Evolutionary conservation across 1,140 invertebrate species (phyloP).

Genomic region (Listronotus bonariensis): DNA sequence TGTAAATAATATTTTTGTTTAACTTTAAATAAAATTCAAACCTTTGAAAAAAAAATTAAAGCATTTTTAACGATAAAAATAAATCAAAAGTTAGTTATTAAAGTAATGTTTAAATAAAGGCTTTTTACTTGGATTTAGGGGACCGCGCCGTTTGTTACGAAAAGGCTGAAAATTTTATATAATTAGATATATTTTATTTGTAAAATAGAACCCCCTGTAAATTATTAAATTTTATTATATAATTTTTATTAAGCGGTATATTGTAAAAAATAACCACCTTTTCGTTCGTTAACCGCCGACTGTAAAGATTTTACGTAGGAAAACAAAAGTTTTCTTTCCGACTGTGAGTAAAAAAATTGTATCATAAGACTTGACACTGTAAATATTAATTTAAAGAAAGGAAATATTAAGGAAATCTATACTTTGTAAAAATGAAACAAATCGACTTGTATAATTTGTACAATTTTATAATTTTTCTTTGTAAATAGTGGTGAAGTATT

Average conservation of each 20-base stretch:
- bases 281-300: constrained; percentile 11
- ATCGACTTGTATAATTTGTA: constrained; percentile 37
- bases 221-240: constrained; percentile 34
- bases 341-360: constrained; percentile 36
- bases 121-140: constrained; percentile 6
- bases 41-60: constrained; percentile 2
- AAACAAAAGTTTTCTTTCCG: constrained; percentile 34
- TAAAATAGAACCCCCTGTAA: constrained; percentile 36
- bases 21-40: too few relatives aligned
- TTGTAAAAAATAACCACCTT: constrained; percentile 30
- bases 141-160: constrained; percentile 17
- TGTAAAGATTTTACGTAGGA: constrained; percentile 30
- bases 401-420: constrained; percentile 35
- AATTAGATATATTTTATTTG: constrained; percentile 40
- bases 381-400: constrained; percentile 42
- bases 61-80: constrained; percentile 11
- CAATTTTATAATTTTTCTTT: constrained; percentile 38
- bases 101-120: not conserved
- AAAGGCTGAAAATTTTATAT: constrained; percentile 39
- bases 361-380: constrained; percentile 37
- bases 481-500: constrained; percentile 45
- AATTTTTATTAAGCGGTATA: constrained; percentile 28
- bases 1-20: too few relatives aligned
- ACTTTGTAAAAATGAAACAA: constrained; percentile 32
- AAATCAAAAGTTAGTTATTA: constrained; percentile 17